Base-by-base conservation (phyloP, 2,888 invertebrate genomes). In the Dione juno region DNA sequence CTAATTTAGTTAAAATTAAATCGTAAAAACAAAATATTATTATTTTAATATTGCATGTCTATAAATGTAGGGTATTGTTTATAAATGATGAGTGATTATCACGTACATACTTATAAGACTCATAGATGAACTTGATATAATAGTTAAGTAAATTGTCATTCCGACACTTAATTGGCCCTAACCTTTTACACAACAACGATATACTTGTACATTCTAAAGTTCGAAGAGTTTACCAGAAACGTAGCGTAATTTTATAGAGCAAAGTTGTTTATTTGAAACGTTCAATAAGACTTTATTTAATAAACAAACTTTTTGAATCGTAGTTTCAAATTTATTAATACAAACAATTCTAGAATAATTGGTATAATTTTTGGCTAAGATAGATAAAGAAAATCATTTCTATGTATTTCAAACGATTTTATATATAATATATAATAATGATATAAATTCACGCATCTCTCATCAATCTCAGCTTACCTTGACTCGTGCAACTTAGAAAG, bases 231-330 rank as follows among this genome's bases (percentile, higher is more conserved):
- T 13, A 48, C 10, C 16, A 58, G 13, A 45, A 35, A 37, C 28
- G 45, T 37, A 13, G 53, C 2, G 28, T 35, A 35, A 57, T 43
- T 45, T 35, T 66, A 14, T 37, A 37, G 35, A n/a, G 28, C 11
- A 43, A 28, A 65, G 21, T 65, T 53, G 11, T 53, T 54, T 41
- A 43, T 43, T 43, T 54, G 50, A 54, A 54, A 65, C 41, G 14
- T 41, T 53, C 28, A 28, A 19, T 66, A 10, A 43, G 43, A 54
- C n/a, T 35, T 66, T 8, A 40, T 65, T 58, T 28, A 65, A 16
- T 41, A 53, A 58, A 14, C 65, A 65, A 65, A 69, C 13, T 19
- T 48, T 79, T 81, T 79, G 77, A 83, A 16, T n/a, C n/a, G 28
- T 28, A 7, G 16, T 58, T 19, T 41, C 13, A 58, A 19, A 3